Evolutionary conservation across 2,888 invertebrate species (phyloP), one percentile per base, ranked within the genome.

Genomic region (Blastobasis adustella): DNA sequence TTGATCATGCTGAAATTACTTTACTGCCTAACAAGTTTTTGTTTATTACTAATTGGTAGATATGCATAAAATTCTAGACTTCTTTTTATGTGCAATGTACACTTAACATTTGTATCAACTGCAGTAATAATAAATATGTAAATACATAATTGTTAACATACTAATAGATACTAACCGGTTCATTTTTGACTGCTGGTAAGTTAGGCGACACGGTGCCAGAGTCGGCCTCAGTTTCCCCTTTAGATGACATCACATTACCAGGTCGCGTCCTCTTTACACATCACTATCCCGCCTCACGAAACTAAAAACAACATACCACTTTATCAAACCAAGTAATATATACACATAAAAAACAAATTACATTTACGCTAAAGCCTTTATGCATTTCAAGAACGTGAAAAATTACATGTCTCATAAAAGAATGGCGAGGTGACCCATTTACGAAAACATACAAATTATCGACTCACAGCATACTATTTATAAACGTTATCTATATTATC

Each of bases 351-450:
- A 23, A 23, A 23, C 23, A 23, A 23, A 23, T 23, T 2, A 23
- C 23, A 23, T 23, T 23, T 23, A 23, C 23, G 23, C 23, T 23
- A 23, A 1, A 23, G 23, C 23, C 23, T 23, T 23, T 23, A 23
- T 23, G 23, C 23, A 23, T 23, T 23, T 23, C 23, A 23, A 23
- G 23, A 23, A 23, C 23, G 23, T 23, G 23, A 23, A 23, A 23
- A 23, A 23, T 73, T 78, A 82, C 69, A 73, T 68, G 74, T 69
- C 77, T 77, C 76, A 73, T 67, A 63, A 70, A 79, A 76, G 84
- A 86, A 88, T 87, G 87, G 87, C 87, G 87, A 87, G 84, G 78
- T 88, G 88, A 88, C 88, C 88, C 82, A 88, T 88, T 87, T 88
- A 87, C 82, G 79, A 87, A 86, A 84, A 86, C 84, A 84, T 78